These are phyloP conservation scores for Helleia helle DNA, from an alignment of 2,888 invertebrate species.

Conservation along the genomic window DNA sequence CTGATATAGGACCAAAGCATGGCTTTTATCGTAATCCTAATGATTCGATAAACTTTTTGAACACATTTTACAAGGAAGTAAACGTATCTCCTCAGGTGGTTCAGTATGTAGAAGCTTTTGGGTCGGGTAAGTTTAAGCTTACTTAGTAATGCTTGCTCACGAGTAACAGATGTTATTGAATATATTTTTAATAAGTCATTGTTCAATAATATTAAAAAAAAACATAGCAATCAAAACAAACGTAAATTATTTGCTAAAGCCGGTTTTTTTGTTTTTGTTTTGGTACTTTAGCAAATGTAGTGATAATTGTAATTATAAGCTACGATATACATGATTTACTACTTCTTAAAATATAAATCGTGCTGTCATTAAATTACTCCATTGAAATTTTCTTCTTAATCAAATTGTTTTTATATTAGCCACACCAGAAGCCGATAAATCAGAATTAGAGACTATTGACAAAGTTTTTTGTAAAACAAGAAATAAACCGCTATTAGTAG, in stretches of 20 bases:
- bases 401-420: constrained; percentile 25
- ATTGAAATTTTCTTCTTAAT: not conserved
- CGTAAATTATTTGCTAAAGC: too few species aligned
- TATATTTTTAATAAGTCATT: too few species aligned
- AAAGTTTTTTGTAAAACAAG: constrained; percentile 71
- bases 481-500: constrained; percentile 73
- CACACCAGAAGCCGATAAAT: constrained; percentile 75
- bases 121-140: constrained; percentile 80
- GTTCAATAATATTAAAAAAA: too few species aligned
- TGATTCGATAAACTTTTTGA: constrained; percentile 58
- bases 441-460: constrained; percentile 77
- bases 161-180: too few species aligned
- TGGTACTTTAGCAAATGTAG: too few species aligned
- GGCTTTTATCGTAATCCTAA: constrained; percentile 70
- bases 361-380: too few species aligned
- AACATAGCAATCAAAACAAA: too few species aligned
- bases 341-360: too few species aligned
- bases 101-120: constrained; percentile 88
- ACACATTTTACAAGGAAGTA: constrained; percentile 75
- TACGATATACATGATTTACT: too few species aligned
- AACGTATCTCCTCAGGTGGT: constrained; percentile 78
- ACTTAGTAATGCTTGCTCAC: too few species aligned
- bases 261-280: too few species aligned
- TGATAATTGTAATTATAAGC: too few species aligned
- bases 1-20: constrained; percentile 67